Evolutionary conservation across 2,888 invertebrate genomes (phyloP), one percentile per base, ranked within the genome.

Genomic region (Heliconius charithonia): DNA sequence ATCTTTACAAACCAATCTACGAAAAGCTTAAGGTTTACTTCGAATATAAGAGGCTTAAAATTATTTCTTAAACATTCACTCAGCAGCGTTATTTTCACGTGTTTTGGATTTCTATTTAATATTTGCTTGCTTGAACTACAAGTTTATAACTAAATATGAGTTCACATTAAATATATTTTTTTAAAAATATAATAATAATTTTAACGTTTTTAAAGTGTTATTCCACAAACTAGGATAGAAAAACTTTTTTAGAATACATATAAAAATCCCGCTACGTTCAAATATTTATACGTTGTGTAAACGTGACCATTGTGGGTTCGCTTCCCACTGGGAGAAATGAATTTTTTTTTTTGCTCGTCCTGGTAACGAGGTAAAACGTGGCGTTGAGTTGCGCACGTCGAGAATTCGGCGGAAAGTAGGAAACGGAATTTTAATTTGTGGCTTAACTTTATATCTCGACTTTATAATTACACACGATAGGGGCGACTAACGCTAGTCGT

Each of bases 21-120:
- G 67, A 25, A 41, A 41, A 67, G 41, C 67, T 67, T 41, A 67
- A 67, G n/a, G 67, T 41, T 16, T 67, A 67, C 67, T 67, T 25
- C 41, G 37, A 67, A 41, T 25, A 67, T 67, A 67, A 67, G 41
- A 67, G 7, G 25, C 67, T 67, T 25, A 25, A n/a, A 67, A n/a
- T 37, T n/a, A 3, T 67, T n/a, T 67, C 41, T 67, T 41, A 67
- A 67, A 41, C 13, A 67, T 41, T 67, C 32, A 37, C n/a, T 66
- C 25, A 41, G 13, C n/a, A 67, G 25, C 25, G 25, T 67, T 67
- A 41, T 37, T 67, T n/a, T 41, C 25, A 41, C 41, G 41, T 25
- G 25, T 41, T 67, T 6, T 25, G 13, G n/a, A 41, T 67, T 66
- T 22, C 13, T 67, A 67, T 41, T 41, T 67, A 41, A n/a, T 67